Evolutionary conservation across 2,113 vertebrate species (phyloP).

Genomic region (Archilochus colubris): DNA sequence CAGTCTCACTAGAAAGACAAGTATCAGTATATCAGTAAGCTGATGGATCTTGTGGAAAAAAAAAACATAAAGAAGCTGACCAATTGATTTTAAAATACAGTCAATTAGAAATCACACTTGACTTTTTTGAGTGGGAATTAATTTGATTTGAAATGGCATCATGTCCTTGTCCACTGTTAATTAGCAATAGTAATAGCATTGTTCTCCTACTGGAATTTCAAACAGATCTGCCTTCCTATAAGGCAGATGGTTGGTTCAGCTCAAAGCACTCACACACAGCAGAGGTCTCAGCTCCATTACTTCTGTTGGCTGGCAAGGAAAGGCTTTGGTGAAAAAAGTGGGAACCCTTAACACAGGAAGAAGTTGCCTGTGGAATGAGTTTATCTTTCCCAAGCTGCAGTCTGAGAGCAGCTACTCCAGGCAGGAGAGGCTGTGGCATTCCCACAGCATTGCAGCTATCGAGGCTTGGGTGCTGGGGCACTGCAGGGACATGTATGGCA

Average conservation of each 20-base stretch:
- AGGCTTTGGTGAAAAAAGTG: not conserved
- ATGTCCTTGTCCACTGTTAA: constrained; percentile 15
- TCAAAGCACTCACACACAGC: not conserved
- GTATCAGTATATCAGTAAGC: not conserved
- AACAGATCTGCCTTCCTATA: not conserved
- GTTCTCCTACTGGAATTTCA: constrained; percentile 39
- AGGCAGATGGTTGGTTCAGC: not conserved
- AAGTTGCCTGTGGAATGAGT: not conserved
- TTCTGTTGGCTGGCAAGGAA: not conserved
- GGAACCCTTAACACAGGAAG: not conserved
- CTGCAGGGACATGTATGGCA: not conserved
- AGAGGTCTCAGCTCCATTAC: constrained; percentile 16
- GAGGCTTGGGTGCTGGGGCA: not conserved
- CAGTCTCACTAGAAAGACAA: not conserved
- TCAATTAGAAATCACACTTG: constrained; percentile 18
- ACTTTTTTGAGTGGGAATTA: constrained; percentile 8
- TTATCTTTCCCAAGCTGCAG: not conserved
- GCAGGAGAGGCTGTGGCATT: not conserved
- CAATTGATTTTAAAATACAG: not conserved
- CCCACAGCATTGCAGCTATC: not conserved
- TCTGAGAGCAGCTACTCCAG: not conserved
- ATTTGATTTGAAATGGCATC: constrained; percentile 26
- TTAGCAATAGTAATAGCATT: constrained; percentile 25
- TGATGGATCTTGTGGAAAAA: not conserved
- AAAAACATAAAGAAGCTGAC: not conserved